Conservation (phyloP, 2,888 invertebrate genomes). For the Autographa pulchrina region DNA sequence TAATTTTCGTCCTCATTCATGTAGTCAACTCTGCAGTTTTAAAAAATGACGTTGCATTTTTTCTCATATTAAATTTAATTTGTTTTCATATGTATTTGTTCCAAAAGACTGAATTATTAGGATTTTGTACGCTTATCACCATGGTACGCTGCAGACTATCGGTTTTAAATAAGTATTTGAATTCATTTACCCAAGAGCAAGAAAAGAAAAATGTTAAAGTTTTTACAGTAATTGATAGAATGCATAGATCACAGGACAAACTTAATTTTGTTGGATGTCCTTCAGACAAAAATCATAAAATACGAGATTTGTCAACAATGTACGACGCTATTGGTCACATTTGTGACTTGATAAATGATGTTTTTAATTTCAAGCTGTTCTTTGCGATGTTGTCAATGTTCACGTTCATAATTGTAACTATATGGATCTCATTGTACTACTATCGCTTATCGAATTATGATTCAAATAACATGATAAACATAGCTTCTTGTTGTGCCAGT, state of each 20-base stretch:
- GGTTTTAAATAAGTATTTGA: constrained; percentile 67
- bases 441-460: constrained; percentile 57
- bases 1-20: constrained; percentile 50
- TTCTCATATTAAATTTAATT: constrained; percentile 16
- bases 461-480: constrained; percentile 49
- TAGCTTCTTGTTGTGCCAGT: constrained; percentile 65
- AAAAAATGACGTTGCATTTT: background rate
- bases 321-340: constrained; percentile 72
- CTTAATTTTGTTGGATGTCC: constrained; percentile 63
- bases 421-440: constrained; percentile 69
- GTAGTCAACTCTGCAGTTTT: constrained; percentile 27
- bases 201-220: constrained; percentile 53
- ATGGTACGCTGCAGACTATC: constrained; percentile 66
- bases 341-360: constrained; percentile 66
- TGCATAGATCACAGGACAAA: constrained; percentile 38
- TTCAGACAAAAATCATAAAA: constrained; percentile 64
- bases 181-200: constrained; percentile 63
- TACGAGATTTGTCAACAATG: constrained; percentile 68
- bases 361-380: constrained; percentile 76
- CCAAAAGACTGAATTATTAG: constrained; percentile 69
- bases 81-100: constrained; percentile 57
- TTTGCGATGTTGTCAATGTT: constrained; percentile 73
- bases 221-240: constrained; percentile 59
- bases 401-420: constrained; percentile 68
- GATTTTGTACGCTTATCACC: constrained; percentile 66